phyloP scores from a whole-genome alignment of 2,797 vertebrate species.

The Scolopax bukidnonensis region DNA sequence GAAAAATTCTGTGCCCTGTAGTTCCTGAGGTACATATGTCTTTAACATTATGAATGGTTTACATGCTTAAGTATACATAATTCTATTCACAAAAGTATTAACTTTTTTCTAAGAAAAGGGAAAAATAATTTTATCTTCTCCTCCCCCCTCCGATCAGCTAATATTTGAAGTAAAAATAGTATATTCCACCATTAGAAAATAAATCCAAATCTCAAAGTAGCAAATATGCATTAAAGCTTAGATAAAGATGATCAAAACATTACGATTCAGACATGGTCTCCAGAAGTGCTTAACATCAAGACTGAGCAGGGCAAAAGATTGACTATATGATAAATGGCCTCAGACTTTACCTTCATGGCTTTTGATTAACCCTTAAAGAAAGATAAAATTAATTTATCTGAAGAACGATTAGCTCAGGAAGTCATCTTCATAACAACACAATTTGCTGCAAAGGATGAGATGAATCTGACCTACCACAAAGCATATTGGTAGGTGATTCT shows the following conservation, averaged over 20 bases:
- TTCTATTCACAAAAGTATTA: not conserved
- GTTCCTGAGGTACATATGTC: not conserved
- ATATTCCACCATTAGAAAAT: not conserved
- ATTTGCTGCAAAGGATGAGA: not conserved
- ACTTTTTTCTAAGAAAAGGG: not conserved
- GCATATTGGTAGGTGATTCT: not conserved
- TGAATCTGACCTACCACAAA: not conserved
- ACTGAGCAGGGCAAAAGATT: not conserved
- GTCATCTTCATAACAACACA: not conserved
- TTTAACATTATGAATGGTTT: not conserved
- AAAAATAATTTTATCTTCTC: not conserved
- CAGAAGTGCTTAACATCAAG: not conserved
- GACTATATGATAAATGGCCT: not conserved
- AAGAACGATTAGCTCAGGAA: not conserved
- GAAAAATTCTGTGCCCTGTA: not conserved
- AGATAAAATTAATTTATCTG: not conserved
- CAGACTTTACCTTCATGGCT: not conserved
- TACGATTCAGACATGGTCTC: not conserved
- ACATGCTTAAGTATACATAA: not conserved
- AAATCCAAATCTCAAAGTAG: not conserved
- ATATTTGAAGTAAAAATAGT: not conserved
- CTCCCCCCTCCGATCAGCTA: not conserved
- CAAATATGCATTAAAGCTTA: not conserved
- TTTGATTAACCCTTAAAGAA: not conserved
- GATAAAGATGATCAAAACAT: not conserved